Evolutionary conservation across 2,888 invertebrate species (phyloP), one percentile per base, ranked within the genome.

Genomic region (Arge pagana): DNA sequence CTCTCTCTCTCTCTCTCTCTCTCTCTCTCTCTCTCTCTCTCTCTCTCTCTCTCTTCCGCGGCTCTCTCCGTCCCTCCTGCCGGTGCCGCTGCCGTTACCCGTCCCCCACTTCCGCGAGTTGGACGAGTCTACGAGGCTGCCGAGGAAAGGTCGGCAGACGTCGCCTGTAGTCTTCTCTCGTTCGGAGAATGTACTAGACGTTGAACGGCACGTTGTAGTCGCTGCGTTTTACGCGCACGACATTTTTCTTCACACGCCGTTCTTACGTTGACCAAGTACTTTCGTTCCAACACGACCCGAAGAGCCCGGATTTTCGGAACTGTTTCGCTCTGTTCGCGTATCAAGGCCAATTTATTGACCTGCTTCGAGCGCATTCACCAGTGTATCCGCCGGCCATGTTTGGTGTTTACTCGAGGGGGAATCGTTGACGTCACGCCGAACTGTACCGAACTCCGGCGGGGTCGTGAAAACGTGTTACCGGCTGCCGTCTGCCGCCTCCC

Each of bases 331-430:
- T 42, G 16, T 18, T 37, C 42, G 42, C 30, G 42, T 42, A 42
- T 42, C 30, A 16, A 42, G 13, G 16, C 33, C 33, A 48, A 49
- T 56, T 51, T 49, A 56, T 51, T 54, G 54, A 54, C 54, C 56
- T 48, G 45, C 48, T 51, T 48, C 48, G 39, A 28, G 26, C 35
- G 42, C 54, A 43, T 49, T 35, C 53, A 54, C 55, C 54, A 60
- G 70, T 65, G 70, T 66, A 67, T 67, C 64, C 63, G 72, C 72
- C 76, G 68, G 76, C 76, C 76, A 76, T 76, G 76, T 76, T 76
- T 75, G 76, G 76, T 76, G 75, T 75, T 75, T 76, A 75, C 73
- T 66, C 68, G 67, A 71, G 74, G 74, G 72, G 71, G 66, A 72
- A 68, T 60, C 67, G 66, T 67, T 73, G 72, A 72, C 73, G 73